Conservation (phyloP, 2,797 vertebrate species). For the Acanthurus lineatus region DNA sequence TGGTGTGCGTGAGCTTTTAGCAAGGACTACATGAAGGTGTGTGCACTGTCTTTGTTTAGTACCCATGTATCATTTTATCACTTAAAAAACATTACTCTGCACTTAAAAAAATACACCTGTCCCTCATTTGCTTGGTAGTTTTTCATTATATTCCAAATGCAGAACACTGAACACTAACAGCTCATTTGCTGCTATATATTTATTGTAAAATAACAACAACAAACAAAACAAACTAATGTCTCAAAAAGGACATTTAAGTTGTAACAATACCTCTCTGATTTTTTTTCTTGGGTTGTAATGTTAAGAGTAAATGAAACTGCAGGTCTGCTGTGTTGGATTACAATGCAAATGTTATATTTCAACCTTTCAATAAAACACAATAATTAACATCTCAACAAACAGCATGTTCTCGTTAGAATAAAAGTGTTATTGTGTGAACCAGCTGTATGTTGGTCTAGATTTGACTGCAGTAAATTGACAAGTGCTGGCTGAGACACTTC, state of each 20-base stretch:
- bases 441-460: not conserved
- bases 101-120: not conserved
- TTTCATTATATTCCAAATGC: not conserved
- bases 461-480: constrained; percentile 12
- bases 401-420: not conserved
- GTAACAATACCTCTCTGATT: not conserved
- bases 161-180: not conserved
- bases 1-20: too few relatives aligned
- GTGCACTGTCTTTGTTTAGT: too few relatives aligned
- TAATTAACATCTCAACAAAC: not conserved
- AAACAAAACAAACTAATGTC: not conserved
- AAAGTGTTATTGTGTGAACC: not conserved
- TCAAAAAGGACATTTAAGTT: not conserved
- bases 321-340: not conserved
- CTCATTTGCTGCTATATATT: not conserved
- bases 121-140: not conserved
- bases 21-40: too few relatives aligned
- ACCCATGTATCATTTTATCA: too few relatives aligned
- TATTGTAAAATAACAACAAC: not conserved
- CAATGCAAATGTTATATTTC: not conserved
- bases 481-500: constrained; percentile 31
- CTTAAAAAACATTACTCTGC: not conserved
- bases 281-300: not conserved
- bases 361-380: not conserved
- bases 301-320: not conserved